A percentile compares a stretch with the other conserved stretches of the same genome.
phyloP scores from a whole-genome alignment of 2,888 invertebrate genomes.

The Spodoptera littoralis region DNA sequence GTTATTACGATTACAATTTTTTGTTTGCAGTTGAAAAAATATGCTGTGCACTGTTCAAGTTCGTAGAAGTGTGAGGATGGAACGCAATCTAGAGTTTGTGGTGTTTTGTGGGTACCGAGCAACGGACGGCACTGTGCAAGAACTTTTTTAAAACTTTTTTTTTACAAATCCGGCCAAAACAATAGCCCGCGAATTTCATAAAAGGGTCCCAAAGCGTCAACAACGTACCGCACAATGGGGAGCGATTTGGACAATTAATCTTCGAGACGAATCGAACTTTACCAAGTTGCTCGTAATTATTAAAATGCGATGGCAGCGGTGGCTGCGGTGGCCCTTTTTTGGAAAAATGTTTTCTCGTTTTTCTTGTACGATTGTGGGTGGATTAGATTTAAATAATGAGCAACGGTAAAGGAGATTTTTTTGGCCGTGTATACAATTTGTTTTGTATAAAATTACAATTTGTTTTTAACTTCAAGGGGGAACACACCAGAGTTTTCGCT shows the following conservation, averaged over 20 bases:
- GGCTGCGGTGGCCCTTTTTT: slow-evolving; percentile 23
- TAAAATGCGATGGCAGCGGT: slow-evolving; percentile 52
- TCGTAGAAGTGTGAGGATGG: slow-evolving; percentile 50
- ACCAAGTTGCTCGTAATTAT: slow-evolving; percentile 60
- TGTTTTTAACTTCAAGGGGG: too few relatives aligned
- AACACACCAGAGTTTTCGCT: too few relatives aligned
- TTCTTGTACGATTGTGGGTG: slow-evolving; percentile 33
- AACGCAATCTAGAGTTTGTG: slow-evolving; percentile 47
- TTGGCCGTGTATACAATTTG: too few relatives aligned
- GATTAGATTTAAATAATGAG: slow-evolving; percentile 31
- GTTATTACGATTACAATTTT: slow-evolving; percentile 80
- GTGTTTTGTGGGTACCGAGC: slow-evolving; percentile 25
- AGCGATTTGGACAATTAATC: slow-evolving; percentile 84
- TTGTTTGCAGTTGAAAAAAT: slow-evolving; percentile 60
- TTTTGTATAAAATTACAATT: too few relatives aligned
- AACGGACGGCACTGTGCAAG: slow-evolving; percentile 59
- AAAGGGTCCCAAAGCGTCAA: slow-evolving; percentile 81
- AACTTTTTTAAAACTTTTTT: slow-evolving; percentile 77
- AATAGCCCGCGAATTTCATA: slow-evolving; percentile 82
- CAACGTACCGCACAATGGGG: slow-evolving; percentile 79
- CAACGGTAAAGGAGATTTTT: too few relatives aligned
- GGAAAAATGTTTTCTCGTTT: slow-evolving; percentile 37
- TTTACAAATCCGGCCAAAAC: slow-evolving; percentile 83
- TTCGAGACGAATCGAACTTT: slow-evolving; percentile 80
- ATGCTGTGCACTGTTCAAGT: slow-evolving; percentile 41